A percentile compares a stretch with the other conserved stretches of the same genome.
phyloP scores from a whole-genome alignment of 2,113 vertebrate species.

The Daubentonia madagascariensis region DNA sequence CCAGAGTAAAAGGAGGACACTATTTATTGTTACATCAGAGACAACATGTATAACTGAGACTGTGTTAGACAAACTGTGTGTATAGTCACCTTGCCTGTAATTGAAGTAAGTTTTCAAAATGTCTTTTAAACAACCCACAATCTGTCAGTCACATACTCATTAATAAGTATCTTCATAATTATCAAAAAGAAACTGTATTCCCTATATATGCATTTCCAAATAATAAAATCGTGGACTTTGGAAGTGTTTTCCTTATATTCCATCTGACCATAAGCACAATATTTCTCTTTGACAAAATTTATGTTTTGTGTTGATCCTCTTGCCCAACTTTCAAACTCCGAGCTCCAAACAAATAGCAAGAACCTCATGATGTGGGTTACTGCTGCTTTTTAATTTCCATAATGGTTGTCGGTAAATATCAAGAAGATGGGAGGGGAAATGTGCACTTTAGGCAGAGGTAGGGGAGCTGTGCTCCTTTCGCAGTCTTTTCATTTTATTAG shows the following conservation, averaged over 20 bases:
- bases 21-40: background rate
- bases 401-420: slow-evolving; percentile 33
- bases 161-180: background rate
- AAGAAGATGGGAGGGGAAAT: background rate
- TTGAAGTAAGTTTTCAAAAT: background rate
- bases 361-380: background rate
- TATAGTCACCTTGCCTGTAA: background rate
- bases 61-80: background rate
- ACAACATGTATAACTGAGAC: background rate
- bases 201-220: background rate
- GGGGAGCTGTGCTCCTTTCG: background rate
- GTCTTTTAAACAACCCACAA: background rate
- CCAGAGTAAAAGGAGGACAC: background rate
- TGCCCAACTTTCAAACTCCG: background rate
- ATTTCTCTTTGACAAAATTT: background rate
- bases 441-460: background rate
- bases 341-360: slow-evolving; percentile 27
- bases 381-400: slow-evolving; percentile 60
- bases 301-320: background rate
- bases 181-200: background rate
- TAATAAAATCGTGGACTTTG: background rate
- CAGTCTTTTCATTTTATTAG: slow-evolving; percentile 60
- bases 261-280: background rate
- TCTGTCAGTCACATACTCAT: background rate
- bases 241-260: background rate